A percentile compares a stretch with the other conserved stretches of the same genome.
phyloP scores from a whole-genome alignment of 2,888 invertebrate genomes.

The Willowsia nigromaculata region DNA sequence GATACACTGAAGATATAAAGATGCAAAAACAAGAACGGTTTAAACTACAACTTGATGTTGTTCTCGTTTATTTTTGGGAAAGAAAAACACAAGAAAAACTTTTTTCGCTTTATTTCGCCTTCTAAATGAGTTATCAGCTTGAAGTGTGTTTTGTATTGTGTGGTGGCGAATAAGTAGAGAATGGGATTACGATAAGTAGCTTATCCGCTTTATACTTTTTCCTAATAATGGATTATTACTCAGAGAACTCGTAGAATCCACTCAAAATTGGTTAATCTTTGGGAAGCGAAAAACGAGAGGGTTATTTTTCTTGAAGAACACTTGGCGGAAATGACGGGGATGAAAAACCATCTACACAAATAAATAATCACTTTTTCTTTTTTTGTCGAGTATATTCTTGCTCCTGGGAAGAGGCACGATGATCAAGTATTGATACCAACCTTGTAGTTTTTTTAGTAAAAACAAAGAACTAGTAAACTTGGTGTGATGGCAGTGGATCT shows the following conservation, averaged over 20 bases:
- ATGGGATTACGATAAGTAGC: neutral
- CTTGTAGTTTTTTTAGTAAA: neutral
- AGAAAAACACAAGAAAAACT: too few species aligned
- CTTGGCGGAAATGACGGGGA: neutral
- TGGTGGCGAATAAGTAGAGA: too few species aligned
- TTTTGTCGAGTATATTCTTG: neutral
- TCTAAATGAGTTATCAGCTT: too few species aligned
- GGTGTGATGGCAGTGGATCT: neutral
- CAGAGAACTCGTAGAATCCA: neutral
- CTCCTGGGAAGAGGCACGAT: neutral
- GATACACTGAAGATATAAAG: too few species aligned
- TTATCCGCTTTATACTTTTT: neutral
- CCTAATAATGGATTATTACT: neutral
- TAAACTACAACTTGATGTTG: too few species aligned
- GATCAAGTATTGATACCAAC: neutral
- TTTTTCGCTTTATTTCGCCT: too few species aligned
- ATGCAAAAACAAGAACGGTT: too few species aligned
- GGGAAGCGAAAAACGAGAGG: neutral
- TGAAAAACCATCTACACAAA: constrained; percentile 6
- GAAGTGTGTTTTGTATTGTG: too few species aligned
- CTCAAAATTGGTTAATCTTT: neutral
- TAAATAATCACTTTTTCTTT: constrained; percentile 1
- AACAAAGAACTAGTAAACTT: neutral
- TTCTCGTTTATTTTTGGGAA: too few species aligned
- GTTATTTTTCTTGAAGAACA: neutral